Base-by-base conservation (phyloP, 2,797 vertebrate genomes). In the Chloroceryle inda region DNA sequence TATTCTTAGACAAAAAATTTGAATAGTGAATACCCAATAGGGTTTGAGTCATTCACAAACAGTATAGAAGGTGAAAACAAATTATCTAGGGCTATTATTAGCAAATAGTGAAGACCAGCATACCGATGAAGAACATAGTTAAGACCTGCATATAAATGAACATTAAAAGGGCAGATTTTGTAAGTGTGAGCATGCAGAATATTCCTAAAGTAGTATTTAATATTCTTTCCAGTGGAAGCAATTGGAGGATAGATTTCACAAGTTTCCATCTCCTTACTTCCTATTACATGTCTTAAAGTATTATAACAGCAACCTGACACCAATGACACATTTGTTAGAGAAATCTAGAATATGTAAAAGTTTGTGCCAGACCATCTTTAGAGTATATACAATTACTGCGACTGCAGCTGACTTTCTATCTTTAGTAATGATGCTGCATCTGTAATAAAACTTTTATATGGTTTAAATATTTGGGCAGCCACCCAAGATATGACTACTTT, bases 341-440 rank as follows among this genome's bases (percentile, higher is more conserved):
- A 93, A 94, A 91, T 82, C 29, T 63, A 88, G 38, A 68, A 74
- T 82, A 71, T 50, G 20, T 72, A 71, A 88, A 94, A 50, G 42
- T 91, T 91, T 88, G n/a, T 86, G 31, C 50, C 82, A 91, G 83
- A 89, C 33, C 20, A 18, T 86, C 71, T 94, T 94, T 76, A 84
- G 42, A 75, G 35, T 85, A 67, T 33, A 82, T 50, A 47, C 0
- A 3, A 56, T 82, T 59, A 44, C 73, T 73, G 22, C 45, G 47
- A 56, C 66, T 89, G 87, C 91, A 83, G 35, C 88, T 89, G 91
- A 40, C 80, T 77, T 91, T 71, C 84, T 97, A 79, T 97, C 91
- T 97, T 97, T 97, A 97, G 96, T 77, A 96, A 96, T 75, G 95
- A 92, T 71, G 84, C 37, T 96, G 88, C 85, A 96, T 95, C 89